A percentile compares a stretch with the other conserved stretches of the same genome.
Conservation (phyloP, 2,113 vertebrate species). For the Tragelaphus scriptus region DNA sequence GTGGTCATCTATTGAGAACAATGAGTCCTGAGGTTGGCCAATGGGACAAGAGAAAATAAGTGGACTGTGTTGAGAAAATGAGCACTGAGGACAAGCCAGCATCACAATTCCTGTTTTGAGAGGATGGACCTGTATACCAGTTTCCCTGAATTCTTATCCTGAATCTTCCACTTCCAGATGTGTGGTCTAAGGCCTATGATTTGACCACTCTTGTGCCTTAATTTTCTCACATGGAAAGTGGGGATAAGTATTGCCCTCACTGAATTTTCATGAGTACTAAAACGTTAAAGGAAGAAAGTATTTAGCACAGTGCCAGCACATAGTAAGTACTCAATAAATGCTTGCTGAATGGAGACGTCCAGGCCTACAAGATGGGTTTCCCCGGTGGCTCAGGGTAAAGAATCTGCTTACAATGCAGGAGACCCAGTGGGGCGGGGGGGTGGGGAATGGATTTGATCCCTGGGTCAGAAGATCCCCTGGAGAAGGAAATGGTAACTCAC, state of each 20-base stretch:
- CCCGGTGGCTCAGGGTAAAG: not conserved
- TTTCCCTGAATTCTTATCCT: not conserved
- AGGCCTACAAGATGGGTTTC: not conserved
- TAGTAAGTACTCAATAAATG: not conserved
- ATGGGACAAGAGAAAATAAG: not conserved
- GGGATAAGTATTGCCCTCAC: not conserved
- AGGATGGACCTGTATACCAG: rapidly evolving
- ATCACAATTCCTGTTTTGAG: rapidly evolving
- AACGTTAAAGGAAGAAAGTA: not conserved
- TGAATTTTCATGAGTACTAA: not conserved
- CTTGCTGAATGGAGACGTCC: not conserved
- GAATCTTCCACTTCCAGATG: not conserved
- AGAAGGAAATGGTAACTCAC: not conserved
- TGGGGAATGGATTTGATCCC: not conserved
- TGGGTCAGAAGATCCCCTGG: not conserved
- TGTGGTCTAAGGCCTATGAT: not conserved
- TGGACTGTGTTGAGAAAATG: not conserved
- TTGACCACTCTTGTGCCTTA: not conserved
- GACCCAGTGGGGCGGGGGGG: not conserved
- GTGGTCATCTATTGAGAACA: not conserved
- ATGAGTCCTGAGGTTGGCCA: not conserved
- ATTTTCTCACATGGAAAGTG: not conserved
- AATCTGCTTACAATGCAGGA: not conserved
- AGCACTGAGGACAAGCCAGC: not conserved
- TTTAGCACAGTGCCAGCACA: not conserved